A percentile compares a stretch with the other conserved stretches of the same genome.
Evolutionary conservation across 2,113 vertebrate genomes (phyloP).

Genomic region (Cephalopholis sonnerati): DNA sequence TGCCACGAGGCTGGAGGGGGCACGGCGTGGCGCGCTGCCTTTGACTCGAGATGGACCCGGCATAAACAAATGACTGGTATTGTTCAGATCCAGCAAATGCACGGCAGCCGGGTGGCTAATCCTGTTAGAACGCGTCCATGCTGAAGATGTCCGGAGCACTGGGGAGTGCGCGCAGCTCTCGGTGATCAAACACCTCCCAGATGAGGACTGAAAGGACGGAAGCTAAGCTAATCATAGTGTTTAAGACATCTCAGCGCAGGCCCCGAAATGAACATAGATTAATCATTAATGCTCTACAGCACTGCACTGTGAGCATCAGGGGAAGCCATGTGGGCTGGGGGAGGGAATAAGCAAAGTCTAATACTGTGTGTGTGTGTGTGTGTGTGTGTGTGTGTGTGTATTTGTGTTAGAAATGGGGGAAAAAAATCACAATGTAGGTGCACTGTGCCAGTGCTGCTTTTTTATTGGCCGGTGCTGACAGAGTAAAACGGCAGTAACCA

Average conservation of each 20-base stretch:
- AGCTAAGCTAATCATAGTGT: conserved; percentile 74
- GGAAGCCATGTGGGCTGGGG: conserved; percentile 36
- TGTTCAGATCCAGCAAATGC: conserved; percentile 39
- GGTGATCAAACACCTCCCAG: conserved; percentile 77
- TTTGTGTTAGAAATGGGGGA: neutral
- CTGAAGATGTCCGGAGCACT: conserved; percentile 65
- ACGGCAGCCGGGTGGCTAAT: conserved; percentile 61
- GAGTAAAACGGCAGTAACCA: conserved; percentile 44
- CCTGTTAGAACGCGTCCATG: conserved; percentile 73
- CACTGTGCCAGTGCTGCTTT: conserved; percentile 23
- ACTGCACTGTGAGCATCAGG: conserved; percentile 50
- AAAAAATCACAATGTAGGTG: conserved; percentile 19
- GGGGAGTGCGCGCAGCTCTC: conserved; percentile 26
- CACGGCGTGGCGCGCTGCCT: conserved; percentile 17
- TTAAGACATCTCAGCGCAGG: conserved; percentile 63
- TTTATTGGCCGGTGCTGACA: conserved; percentile 50
- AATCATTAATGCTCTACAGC: conserved; percentile 65
- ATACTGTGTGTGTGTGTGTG: conserved; percentile 36
- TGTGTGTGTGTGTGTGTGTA: conserved; percentile 4
- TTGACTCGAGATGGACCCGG: conserved; percentile 20
- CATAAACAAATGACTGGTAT: conserved; percentile 40
- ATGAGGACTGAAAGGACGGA: conserved; percentile 71
- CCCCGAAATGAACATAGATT: conserved; percentile 62
- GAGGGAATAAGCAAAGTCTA: conserved; percentile 10
- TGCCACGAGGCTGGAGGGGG: conserved; percentile 1